A percentile compares a stretch with the other conserved stretches of the same genome.
phyloP scores from a whole-genome alignment of 2,888 invertebrate species.

The Phengaris arion region DNA sequence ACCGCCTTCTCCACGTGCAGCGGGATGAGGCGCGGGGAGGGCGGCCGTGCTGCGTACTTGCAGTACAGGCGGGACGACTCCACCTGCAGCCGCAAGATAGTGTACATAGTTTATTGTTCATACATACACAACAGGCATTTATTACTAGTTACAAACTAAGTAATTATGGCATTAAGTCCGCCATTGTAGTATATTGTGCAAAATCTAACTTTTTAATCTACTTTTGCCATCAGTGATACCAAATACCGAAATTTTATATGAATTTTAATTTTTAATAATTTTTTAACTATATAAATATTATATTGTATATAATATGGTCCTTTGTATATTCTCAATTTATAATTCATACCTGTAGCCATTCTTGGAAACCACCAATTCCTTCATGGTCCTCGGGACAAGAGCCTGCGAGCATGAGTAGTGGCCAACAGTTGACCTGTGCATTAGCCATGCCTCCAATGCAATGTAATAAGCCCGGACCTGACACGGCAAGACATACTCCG shows the following conservation, averaged over 20 bases:
- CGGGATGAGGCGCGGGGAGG: constrained; percentile 89
- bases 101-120: not conserved
- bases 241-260: too few relatives aligned
- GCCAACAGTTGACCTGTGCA: constrained; percentile 98
- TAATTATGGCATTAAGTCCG: too few relatives aligned
- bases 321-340: too few relatives aligned
- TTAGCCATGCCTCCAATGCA: constrained; percentile 97
- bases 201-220: too few relatives aligned
- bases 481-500: constrained; percentile 94
- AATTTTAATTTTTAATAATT: too few relatives aligned
- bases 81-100: constrained; percentile 65
- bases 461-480: constrained; percentile 96
- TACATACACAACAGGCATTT: too few relatives aligned
- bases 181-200: too few relatives aligned
- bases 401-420: constrained; percentile 94
- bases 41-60: constrained; percentile 94
- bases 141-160: too few relatives aligned
- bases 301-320: too few relatives aligned
- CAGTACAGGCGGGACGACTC: constrained; percentile 93
- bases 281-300: too few relatives aligned
- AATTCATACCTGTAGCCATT: constrained; percentile 87
- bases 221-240: too few relatives aligned
- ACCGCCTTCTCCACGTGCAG: constrained; percentile 95
- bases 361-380: constrained; percentile 97
- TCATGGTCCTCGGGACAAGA: constrained; percentile 95